These are phyloP conservation scores for Neolamprologus fasciatus DNA, from an alignment of 2,113 vertebrate species.

Conservation along the genomic window DNA sequence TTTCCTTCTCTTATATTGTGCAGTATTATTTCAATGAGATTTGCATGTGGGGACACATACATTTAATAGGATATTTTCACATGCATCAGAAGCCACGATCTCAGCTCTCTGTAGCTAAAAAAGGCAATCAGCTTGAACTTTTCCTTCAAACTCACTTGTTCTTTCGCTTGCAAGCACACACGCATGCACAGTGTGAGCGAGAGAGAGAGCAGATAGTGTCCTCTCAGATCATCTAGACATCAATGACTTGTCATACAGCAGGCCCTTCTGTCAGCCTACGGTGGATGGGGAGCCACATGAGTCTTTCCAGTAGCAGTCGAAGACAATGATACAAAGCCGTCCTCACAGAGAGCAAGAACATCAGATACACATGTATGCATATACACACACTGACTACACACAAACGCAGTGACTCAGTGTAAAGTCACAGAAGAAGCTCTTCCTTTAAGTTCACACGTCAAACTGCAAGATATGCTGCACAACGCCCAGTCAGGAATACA, in stretches of 20 bases:
- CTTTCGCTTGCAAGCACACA: not conserved
- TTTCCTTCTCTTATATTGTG: not conserved
- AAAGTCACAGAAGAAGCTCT: slow-evolving; percentile 19
- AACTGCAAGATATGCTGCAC: not conserved
- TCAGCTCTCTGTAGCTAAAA: not conserved
- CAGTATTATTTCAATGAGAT: not conserved
- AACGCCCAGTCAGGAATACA: not conserved
- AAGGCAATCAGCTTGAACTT: not conserved
- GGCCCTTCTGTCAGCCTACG: slow-evolving; percentile 33
- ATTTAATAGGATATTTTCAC: not conserved
- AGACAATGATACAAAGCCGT: slow-evolving; percentile 22
- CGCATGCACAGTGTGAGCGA: not conserved
- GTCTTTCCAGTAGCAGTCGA: slow-evolving; percentile 32
- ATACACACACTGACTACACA: slow-evolving; percentile 8
- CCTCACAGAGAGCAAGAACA: not conserved
- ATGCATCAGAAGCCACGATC: not conserved
- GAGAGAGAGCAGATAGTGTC: slow-evolving; percentile 6
- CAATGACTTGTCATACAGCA: slow-evolving; percentile 48
- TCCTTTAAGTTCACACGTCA: slow-evolving; percentile 20
- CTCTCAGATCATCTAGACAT: slow-evolving; percentile 48
- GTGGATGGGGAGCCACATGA: slow-evolving; percentile 29
- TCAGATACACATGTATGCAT: not conserved
- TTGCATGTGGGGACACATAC: not conserved
- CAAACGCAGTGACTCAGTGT: slow-evolving; percentile 11
- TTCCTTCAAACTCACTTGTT: not conserved